Evolutionary conservation across 2,888 invertebrate genomes (phyloP), one percentile per base, ranked within the genome.

Genomic region (Caenorhabditis sp.): DNA sequence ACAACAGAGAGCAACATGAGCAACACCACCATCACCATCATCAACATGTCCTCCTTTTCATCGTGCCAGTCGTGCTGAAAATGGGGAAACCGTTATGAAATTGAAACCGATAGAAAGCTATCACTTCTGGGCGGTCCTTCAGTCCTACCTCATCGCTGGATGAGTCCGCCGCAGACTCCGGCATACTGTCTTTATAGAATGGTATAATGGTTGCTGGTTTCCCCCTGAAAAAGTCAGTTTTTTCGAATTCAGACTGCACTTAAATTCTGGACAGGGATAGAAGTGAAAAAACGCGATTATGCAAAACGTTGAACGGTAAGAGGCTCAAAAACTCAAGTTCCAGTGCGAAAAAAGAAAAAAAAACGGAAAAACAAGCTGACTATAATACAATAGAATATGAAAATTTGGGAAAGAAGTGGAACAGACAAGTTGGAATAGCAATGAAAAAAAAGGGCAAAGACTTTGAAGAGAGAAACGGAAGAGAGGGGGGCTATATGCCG

Each of bases 1-100:
- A 89, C 88, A 47, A 88, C 85, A 51, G 89, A 89, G 54, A 89
- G 76, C 74, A 89, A 49, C 58, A 89, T 76, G 28, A 89, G 84
- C 59, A 89, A 80, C 59, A 87, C 84, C 51, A 87, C 84, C 80
- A 87, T 82, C 41, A 85, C 82, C 59, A 86, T 84, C 77, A 86
- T 81, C 54, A 86, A 70, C 68, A 86, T 77, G 73, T 86, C 83
- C 63, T 83, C 83, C 63, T 80, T 79, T 47, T 83, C 83, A 51
- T 80, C 80, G 24, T 80, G 83, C 79, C 79, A 83, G 26, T 73
- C 73, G 28, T 77, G 69, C 82, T 83, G 74, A 24, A 61, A 38
- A 3, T 35, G 19, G 7, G 31, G 22, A 38, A 49, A 76, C 0
- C 8, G n/a, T 51, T 7, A 5, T 10, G 19, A 35, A 64, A 19